Evolutionary conservation across 2,888 invertebrate genomes (phyloP), one percentile per base, ranked within the genome.

Genomic region (Hemicrepidius hirtus): DNA sequence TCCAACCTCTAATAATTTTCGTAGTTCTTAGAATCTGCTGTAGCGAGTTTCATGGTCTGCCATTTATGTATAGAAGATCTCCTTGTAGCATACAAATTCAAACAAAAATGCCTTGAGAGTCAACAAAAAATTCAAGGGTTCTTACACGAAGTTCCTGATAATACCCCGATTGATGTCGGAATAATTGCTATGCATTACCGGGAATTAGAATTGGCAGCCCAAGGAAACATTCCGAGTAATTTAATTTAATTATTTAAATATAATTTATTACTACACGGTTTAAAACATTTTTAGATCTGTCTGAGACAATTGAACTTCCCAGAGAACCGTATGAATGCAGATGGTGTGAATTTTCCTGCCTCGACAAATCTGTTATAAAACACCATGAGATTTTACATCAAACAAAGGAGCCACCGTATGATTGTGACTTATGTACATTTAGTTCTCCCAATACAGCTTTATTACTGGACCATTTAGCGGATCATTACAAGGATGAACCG

Each of bases 91-190:
- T 57, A 57, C n/a, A 12, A 18, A 32, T 57, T 57, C 18, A 32
- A 18, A 12, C 32, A 32, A 10, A 13, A 7, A 37, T 57, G 57
- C 7, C 13, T 57, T 1, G 57, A 57, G 21, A 57, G 18, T 3
- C 35, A 57, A 12, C 35, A 57, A 10, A 32, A 18, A 16, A 32
- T 57, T 16, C 16, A 32, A 7, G 35, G 57, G n/a, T 57, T 21
- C n/a, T 37, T 57, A 18, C 57, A 57, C 10, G 35, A 50, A 20
- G 20, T 50, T 9, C 50, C 50, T 2, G 20, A 4, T 50, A 6
- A 24, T 12, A 50, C 6, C 5, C n/a, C 21, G 12, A n/a, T 10
- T 21, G 24, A 50, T 24, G 1, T 50, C 0, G 3, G 9, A 20
- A 21, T 5, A 50, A 50, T 50, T 24, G 24, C 50, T 9, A 3